Percentiles rank a stretch among this genome's conserved stretches.
Conservation (phyloP, 2,113 vertebrate species). For the Paradisaea rubra region DNA sequence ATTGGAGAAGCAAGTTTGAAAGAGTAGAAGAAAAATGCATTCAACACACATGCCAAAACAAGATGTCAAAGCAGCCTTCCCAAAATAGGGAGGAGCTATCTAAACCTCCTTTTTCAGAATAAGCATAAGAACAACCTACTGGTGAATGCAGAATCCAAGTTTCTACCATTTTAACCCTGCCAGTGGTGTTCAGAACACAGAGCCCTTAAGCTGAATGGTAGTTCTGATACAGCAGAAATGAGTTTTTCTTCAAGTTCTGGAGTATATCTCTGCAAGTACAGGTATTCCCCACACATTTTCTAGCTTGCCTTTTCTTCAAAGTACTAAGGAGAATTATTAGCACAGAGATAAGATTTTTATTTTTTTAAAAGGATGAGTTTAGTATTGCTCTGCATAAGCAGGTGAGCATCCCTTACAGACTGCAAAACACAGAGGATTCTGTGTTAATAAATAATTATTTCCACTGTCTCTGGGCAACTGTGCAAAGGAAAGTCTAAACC, state of each 20-base stretch:
- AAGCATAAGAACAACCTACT: not conserved
- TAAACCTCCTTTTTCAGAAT: not conserved
- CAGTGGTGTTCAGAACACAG: not conserved
- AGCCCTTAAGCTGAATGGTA: not conserved
- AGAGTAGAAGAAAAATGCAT: not conserved
- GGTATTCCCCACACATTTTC: not conserved
- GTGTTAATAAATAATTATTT: not conserved
- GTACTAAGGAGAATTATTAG: not conserved
- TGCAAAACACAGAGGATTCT: not conserved
- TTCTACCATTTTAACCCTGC: not conserved
- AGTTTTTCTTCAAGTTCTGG: not conserved
- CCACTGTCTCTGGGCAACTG: not conserved
- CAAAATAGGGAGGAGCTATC: not conserved
- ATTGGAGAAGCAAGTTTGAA: not conserved
- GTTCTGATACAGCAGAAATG: not conserved
- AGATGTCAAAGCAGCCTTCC: not conserved
- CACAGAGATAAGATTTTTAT: not conserved
- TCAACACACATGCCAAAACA: not conserved
- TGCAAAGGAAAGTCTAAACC: not conserved
- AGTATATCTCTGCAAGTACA: not conserved
- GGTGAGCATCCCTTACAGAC: not conserved
- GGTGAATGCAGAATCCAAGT: not conserved
- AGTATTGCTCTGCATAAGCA: not conserved
- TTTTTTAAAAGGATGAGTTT: not conserved
- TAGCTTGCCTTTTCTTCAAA: not conserved